Evolutionary conservation across 2,888 invertebrate genomes (phyloP), one percentile per base, ranked within the genome.

Genomic region (Drosophila maculinotata): DNA sequence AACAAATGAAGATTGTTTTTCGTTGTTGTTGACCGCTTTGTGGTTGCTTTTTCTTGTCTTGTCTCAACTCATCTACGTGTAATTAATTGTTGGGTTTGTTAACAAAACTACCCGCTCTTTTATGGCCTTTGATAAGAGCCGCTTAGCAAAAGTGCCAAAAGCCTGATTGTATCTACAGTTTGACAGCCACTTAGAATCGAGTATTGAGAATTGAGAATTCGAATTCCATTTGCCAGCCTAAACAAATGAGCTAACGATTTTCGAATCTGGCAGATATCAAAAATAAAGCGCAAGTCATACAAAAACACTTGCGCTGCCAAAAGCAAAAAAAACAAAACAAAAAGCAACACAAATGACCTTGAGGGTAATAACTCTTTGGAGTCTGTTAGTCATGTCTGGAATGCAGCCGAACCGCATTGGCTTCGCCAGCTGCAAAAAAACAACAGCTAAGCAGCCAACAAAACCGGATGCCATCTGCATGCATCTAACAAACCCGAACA

Each of bases 401-500:
- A 83, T 83, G 83, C 80, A 80, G 78, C 75, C 68, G 51, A 71
- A 74, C 86, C 83, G 86, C 86, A 87, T 81, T 84, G 81, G 53
- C 44, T 42, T 12, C 44, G 75, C 45, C 76, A 74, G 77, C 77
- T 77, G 69, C 77, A 73, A 56, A 74, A 73, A 56, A 74, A 54
- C 38, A 30, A 35, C 53, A 44, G 35, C 56, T 35, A 45, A 68
- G 48, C n/a, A n/a, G n/a, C n/a, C n/a, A n/a, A 63, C 58, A 57
- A 81, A 81, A 81, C 87, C 87, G 81, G 87, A 87, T 87, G 85
- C 72, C 79, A 79, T 87, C 85, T 79, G 68, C 64, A 69, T 75
- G 67, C 83, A 78, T 67, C 79, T 60, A 78, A 77, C 59, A 41
- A 60, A 36, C 9, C 8, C 38, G 23, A 59, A 14, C 23, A 12